Evolutionary conservation across 2,888 invertebrate species (phyloP), one percentile per base, ranked within the genome.

Genomic region (Scaptodrosophila latifasciaeformis): DNA sequence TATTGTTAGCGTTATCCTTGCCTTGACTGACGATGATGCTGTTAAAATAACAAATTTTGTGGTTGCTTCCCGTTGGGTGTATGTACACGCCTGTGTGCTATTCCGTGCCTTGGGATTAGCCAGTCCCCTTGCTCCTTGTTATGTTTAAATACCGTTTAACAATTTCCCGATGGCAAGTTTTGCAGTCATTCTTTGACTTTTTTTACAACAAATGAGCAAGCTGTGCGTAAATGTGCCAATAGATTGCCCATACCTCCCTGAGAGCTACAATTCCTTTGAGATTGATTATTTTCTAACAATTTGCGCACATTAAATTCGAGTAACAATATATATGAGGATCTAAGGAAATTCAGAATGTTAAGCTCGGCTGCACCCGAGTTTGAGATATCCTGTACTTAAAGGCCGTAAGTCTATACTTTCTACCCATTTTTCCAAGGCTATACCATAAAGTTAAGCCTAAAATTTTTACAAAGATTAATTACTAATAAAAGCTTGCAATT

Each of bases 121-220:
- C 31, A 44, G 44, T 44, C 35, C 44, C 35, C 15, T 18, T 39
- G 34, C 49, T 59, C 55, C 62, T 65, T 61, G 58, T 65, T 63
- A 62, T 62, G 67, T 61, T 80, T 82, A 81, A 81, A 82, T 81
- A 81, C 78, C 81, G 82, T 81, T 81, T 82, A 81, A 79, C 80
- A 78, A 81, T 74, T 81, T 81, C 71, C 81, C 78, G 67, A 62
- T 62, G 76, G 72, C 67, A 46, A 55, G 53, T 24, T 37, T 54
- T 54, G 13, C 39, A 43, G 24, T 13, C 24, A n/a, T 34, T 52
- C 49, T 44, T 49, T 40, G 12, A 19, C 40, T 24, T 39, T 49
- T 48, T 44, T 50, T 49, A 49, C 49, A 62, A 48, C 47, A 70
- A 67, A 59, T 65, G 58, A 59, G 54, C 49, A 57, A 59, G 48